Base-by-base conservation (phyloP, 2,113 vertebrate species). In the Pteronura brasiliensis region DNA sequence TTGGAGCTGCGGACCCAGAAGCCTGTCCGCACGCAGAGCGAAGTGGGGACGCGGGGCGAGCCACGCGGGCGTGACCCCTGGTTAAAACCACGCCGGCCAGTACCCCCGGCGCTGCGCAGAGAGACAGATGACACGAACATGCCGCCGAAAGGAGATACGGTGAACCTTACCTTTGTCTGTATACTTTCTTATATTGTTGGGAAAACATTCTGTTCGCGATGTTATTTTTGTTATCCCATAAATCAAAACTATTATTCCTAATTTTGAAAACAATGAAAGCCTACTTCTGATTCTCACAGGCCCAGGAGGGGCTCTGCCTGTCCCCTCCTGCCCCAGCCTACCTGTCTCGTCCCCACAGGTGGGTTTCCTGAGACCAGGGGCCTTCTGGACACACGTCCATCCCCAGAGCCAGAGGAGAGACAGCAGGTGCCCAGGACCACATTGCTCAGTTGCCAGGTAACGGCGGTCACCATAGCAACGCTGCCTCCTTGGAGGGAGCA, bases 391-490 rank as follows among this genome's bases (percentile, higher is more conserved):
- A 6, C 79, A 44, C 1, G 31, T 67, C 21, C 4, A 23, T 96
- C 86, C 86, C 49, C n/a, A 82, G 71, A 79, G 86, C 31, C 61
- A 39, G 31, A 61, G 55, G 67, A 94, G 83, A 96, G 91, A 61
- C 86, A 96, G 98, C 97, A 97, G 98, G 96, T 97, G 95, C 94
- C 91, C 81, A 29, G 93, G 92, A 98, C 0, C 7, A 89, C 23
- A 67, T n/a, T n/a, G 90, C 49, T 88, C 6, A 2, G 98, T 98
- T 98, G 97, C 97, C 96, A 97, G 97, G 98, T 95, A 97, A 98
- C 96, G 0, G 61, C 55, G 93, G 95, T 97, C 97, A 77, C 97
- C 90, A 97, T 97, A 44, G 98, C 97, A 97, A 98, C 95, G 5
- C 69, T 63, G 80, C 63, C 83, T 97, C 95, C 92, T 80, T 12